Percentiles rank a stretch among this genome's conserved stretches.
phyloP scores from a whole-genome alignment of 2,888 invertebrate genomes.

The Periphyllus acericola region DNA sequence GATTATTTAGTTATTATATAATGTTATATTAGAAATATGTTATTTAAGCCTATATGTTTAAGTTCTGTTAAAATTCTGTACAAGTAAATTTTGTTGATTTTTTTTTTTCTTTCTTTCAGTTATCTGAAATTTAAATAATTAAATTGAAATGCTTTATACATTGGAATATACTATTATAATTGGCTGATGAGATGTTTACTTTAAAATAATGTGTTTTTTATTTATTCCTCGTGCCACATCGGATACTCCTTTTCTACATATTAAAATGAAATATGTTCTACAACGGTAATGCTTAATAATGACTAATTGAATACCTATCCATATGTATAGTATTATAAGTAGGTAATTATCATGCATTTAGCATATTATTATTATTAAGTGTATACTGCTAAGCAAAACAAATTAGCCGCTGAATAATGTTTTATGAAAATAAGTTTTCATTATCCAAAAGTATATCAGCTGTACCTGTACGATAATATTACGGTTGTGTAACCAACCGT shows the following conservation, averaged over 20 bases:
- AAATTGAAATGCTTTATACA: background rate
- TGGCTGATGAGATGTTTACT: conserved; percentile 40
- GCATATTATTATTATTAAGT: too few relatives aligned
- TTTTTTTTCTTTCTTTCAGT: conserved; percentile 16
- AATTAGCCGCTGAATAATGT: too few relatives aligned
- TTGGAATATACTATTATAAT: conserved; percentile 40
- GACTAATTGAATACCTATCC: too few relatives aligned
- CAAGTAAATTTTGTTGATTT: conserved; percentile 33
- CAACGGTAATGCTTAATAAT: too few relatives aligned
- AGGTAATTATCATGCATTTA: too few relatives aligned
- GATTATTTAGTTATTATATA: background rate
- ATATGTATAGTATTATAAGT: too few relatives aligned
- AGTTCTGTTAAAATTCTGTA: conserved; percentile 38
- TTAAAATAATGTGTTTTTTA: conserved; percentile 13
- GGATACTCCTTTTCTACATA: background rate
- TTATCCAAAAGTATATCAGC: too few relatives aligned
- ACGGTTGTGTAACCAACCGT: too few relatives aligned
- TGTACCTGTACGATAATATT: too few relatives aligned
- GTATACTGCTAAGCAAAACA: too few relatives aligned
- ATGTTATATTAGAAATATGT: background rate
- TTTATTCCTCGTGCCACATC: background rate
- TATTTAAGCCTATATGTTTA: conserved; percentile 32
- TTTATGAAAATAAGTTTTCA: too few relatives aligned
- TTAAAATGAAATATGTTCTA: too few relatives aligned
- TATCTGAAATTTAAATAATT: conserved; percentile 22